Conservation (phyloP, 2,797 vertebrate genomes). For the Gambusia yucatana region DNA sequence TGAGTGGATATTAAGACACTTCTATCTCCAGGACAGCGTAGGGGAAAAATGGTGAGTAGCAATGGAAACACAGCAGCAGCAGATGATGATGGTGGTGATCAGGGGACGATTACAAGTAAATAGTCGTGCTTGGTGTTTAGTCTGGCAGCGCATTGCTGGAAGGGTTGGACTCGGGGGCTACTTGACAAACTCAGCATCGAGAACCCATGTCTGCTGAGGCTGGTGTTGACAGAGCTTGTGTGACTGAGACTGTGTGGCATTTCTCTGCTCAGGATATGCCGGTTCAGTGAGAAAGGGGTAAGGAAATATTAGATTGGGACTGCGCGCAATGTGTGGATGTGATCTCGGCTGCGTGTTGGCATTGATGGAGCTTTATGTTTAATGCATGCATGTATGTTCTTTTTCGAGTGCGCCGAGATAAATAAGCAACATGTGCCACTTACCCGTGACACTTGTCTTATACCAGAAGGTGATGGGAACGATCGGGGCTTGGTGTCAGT, state of each 20-base stretch:
- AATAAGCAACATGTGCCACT: conserved; percentile 83
- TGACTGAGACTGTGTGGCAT: conserved; percentile 76
- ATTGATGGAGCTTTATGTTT: conserved; percentile 62
- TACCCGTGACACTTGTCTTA: conserved; percentile 68
- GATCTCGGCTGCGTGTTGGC: conserved; percentile 69
- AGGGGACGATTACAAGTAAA: conserved; percentile 78
- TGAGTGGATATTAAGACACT: conserved; percentile 99
- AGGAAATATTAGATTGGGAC: conserved; percentile 71
- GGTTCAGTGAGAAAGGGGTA: conserved; percentile 72
- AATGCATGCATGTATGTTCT: conserved; percentile 72
- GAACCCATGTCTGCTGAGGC: conserved; percentile 72
- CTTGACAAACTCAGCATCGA: conserved; percentile 77
- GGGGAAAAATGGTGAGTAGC: conserved; percentile 95
- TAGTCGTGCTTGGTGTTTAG: conserved; percentile 82
- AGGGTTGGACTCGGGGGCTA: conserved; percentile 80
- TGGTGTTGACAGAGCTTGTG: conserved; percentile 73
- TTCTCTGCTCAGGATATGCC: conserved; percentile 73
- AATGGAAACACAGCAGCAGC: conserved; percentile 72
- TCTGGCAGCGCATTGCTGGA: conserved; percentile 74
- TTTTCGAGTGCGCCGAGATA: conserved; percentile 50
- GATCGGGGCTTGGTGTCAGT: conserved; percentile 52
- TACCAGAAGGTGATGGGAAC: conserved; percentile 51
- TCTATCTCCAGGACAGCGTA: conserved; percentile 96
- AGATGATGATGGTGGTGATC: conserved; percentile 43
- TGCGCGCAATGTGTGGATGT: conserved; percentile 73